Conservation (phyloP, 2,888 invertebrate species). For the Camptogramma bilineatum region DNA sequence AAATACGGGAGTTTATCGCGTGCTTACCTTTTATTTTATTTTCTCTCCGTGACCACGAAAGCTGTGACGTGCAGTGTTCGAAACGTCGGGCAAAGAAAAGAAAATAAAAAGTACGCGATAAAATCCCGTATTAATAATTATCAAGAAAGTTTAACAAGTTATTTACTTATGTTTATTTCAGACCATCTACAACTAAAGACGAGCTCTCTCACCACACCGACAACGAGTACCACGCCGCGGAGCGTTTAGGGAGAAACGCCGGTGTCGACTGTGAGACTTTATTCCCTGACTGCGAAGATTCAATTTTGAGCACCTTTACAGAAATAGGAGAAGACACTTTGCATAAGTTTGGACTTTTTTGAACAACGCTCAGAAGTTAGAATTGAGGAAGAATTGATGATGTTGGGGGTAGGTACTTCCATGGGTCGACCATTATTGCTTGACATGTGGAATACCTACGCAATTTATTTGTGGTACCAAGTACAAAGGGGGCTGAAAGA, state of each 20-base stretch:
- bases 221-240: conserved; percentile 90
- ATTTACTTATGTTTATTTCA: no score
- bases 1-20: no score
- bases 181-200: conserved; percentile 90
- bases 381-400: conserved; percentile 11
- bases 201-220: conserved; percentile 87
- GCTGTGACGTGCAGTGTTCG: no score
- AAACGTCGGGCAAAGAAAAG: no score
- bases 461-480: conserved; percentile 4
- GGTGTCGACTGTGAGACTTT: conserved; percentile 83
- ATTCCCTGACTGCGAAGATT: conserved; percentile 87
- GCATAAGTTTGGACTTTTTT: conserved; percentile 70
- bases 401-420: conserved; percentile 37
- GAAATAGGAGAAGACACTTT: conserved; percentile 77
- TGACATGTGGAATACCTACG: conserved; percentile 42
- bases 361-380: conserved; percentile 19
- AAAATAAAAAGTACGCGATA: no score
- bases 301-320: conserved; percentile 86
- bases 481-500: no score
- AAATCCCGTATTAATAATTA: no score
- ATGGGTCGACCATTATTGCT: conserved; percentile 50
- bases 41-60: no score
- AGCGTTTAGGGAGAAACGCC: conserved; percentile 86
- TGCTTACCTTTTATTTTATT: no score
- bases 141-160: no score